Evolutionary conservation across 2,888 invertebrate species (phyloP).

Genomic region (Proisotoma minuta): DNA sequence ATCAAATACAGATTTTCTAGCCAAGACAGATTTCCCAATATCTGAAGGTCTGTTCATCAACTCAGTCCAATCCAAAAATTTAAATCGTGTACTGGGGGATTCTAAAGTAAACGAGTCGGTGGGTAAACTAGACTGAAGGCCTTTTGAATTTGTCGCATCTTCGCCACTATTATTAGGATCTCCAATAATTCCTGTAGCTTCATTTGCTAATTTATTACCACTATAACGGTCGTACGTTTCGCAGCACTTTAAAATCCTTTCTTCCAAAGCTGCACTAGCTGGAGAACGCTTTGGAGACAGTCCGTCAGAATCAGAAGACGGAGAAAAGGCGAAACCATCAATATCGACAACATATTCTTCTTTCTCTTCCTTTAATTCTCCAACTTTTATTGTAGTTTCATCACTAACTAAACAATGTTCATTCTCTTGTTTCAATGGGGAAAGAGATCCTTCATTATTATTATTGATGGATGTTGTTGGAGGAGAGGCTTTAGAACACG

Average conservation of each 20-base stretch:
- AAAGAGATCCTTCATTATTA: neutral
- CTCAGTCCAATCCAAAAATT: conserved; percentile 68
- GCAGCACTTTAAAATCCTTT: conserved; percentile 84
- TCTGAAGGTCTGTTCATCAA: conserved; percentile 85
- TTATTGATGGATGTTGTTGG: neutral
- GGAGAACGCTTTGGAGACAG: conserved; percentile 58
- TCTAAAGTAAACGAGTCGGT: conserved; percentile 3
- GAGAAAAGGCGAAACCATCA: conserved; percentile 51
- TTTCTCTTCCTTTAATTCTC: neutral
- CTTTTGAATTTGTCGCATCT: neutral
- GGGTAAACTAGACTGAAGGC: neutral
- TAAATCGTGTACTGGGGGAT: conserved; percentile 52
- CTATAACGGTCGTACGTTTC: conserved; percentile 72
- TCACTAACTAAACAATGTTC: conserved; percentile 22
- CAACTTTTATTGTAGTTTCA: conserved; percentile 15
- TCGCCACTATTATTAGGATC: neutral
- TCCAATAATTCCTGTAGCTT: neutral
- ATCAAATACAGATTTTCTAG: conserved; percentile 90
- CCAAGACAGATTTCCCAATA: conserved; percentile 84
- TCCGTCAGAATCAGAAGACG: conserved; percentile 61
- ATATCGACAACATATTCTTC: neutral
- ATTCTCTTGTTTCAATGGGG: neutral
- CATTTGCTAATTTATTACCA: neutral
- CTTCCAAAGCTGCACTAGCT: conserved; percentile 67
- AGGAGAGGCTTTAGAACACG: neutral